A percentile compares a stretch with the other conserved stretches of the same genome.
These are phyloP conservation scores for Elmis aenea DNA, from an alignment of 2,888 invertebrate species.

Conservation along the genomic window DNA sequence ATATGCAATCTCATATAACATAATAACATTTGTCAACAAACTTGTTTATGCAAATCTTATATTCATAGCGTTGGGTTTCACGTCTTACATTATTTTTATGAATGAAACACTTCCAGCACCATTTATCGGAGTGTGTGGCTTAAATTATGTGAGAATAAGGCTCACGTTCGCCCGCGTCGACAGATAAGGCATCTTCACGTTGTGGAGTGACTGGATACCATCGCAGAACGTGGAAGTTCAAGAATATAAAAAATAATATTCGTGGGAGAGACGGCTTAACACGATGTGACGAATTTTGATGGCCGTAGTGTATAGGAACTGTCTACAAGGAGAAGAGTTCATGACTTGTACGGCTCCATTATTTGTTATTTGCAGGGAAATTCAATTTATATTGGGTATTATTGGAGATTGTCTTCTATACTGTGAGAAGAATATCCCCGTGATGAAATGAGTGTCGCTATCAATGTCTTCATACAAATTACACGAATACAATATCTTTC, in stretches of 20 bases:
- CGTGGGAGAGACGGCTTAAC: conserved; percentile 22
- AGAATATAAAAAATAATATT: conserved; percentile 27
- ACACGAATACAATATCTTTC: too few relatives aligned
- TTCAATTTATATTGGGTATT: too few relatives aligned
- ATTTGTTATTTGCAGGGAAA: too few relatives aligned
- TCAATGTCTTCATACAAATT: too few relatives aligned
- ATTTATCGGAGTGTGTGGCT: conserved; percentile 8
- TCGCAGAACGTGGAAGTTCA: conserved; percentile 24
- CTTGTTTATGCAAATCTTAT: conserved; percentile 29
- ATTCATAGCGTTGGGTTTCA: conserved; percentile 22
- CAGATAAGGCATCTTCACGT: conserved; percentile 22
- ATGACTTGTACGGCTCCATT: too few relatives aligned
- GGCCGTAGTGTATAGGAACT: too few relatives aligned
- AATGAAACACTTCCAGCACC: conserved; percentile 18
- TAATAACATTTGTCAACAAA: conserved; percentile 27
- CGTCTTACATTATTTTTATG: conserved; percentile 21
- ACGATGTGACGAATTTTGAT: conserved; percentile 21
- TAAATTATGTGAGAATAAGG: conserved; percentile 6
- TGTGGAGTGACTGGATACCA: conserved; percentile 18
- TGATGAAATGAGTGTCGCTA: too few relatives aligned
- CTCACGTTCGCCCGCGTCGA: conserved; percentile 7
- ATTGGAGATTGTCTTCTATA: too few relatives aligned
- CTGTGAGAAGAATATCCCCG: too few relatives aligned
- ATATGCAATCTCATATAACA: conserved; percentile 20
- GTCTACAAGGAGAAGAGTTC: too few relatives aligned